Evolutionary conservation across 2,888 invertebrate genomes (phyloP).

Genomic region (Eupithecia pulchellata): DNA sequence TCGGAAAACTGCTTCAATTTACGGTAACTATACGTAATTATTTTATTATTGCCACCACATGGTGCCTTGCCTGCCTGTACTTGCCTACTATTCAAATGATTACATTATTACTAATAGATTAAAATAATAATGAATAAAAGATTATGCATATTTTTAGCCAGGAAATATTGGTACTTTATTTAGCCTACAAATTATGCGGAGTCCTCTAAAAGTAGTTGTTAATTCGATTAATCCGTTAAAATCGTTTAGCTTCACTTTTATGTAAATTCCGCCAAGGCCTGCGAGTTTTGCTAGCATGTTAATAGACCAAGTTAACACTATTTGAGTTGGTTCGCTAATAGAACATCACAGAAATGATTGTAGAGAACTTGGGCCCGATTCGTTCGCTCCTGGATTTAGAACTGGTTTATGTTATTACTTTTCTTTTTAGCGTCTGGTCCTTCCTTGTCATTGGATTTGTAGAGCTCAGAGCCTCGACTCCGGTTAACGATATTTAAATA

Average conservation of each 20-base stretch:
- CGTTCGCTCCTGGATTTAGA: background rate
- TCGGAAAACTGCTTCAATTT: background rate
- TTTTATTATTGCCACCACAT: background rate
- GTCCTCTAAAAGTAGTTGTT: conserved; percentile 1
- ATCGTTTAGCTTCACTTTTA: conserved; percentile 19
- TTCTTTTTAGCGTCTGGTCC: background rate
- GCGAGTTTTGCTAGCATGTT: conserved; percentile 28
- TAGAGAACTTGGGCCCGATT: background rate
- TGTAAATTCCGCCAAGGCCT: conserved; percentile 40
- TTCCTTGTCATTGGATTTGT: background rate
- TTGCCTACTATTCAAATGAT: background rate
- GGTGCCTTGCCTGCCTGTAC: too few species aligned
- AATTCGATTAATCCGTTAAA: conserved; percentile 6
- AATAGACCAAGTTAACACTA: conserved; percentile 16
- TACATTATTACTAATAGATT: too few species aligned
- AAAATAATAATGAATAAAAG: too few species aligned
- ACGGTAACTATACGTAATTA: background rate
- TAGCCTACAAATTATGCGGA: background rate
- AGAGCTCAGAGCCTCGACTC: background rate
- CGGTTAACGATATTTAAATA: too few species aligned
- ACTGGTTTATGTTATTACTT: background rate
- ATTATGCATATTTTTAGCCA: too few species aligned
- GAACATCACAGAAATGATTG: background rate
- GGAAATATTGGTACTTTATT: too few species aligned
- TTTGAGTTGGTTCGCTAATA: conserved; percentile 27